A percentile compares a stretch with the other conserved stretches of the same genome.
Conservation (phyloP, 2,113 vertebrate genomes). For the Chiloscyllium plagiosum region DNA sequence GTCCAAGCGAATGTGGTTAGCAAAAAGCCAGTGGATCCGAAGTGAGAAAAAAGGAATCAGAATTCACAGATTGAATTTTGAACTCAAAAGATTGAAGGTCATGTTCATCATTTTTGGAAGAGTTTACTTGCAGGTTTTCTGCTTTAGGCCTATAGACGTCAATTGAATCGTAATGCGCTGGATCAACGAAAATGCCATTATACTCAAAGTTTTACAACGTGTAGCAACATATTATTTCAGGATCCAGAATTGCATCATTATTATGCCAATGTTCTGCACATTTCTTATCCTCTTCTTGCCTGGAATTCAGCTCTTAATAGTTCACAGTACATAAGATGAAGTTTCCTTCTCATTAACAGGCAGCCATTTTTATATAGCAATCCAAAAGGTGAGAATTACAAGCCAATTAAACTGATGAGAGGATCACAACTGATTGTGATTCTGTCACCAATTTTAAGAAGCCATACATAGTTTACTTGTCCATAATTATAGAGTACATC, state of each 20-base stretch:
- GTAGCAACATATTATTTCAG: neutral
- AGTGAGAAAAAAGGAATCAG: conserved; percentile 5
- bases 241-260: neutral
- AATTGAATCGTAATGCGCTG: neutral
- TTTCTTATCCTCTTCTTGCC: neutral
- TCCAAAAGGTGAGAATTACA: neutral
- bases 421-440: neutral
- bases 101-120: neutral
- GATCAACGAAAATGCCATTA: neutral
- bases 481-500: neutral
- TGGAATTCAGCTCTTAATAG: neutral
- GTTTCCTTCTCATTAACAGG: neutral
- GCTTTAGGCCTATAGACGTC: neutral
- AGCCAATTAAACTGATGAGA: neutral
- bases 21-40: conserved; percentile 32
- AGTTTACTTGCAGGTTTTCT: neutral
- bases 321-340: neutral
- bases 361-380: neutral
- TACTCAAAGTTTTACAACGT: neutral
- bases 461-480: neutral
- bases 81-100: neutral
- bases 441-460: neutral
- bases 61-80: neutral
- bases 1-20: conserved; percentile 16
- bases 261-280: neutral